Evolutionary conservation across 2,113 vertebrate species (phyloP), one percentile per base, ranked within the genome.

Genomic region (Leucopsar rothschildi): DNA sequence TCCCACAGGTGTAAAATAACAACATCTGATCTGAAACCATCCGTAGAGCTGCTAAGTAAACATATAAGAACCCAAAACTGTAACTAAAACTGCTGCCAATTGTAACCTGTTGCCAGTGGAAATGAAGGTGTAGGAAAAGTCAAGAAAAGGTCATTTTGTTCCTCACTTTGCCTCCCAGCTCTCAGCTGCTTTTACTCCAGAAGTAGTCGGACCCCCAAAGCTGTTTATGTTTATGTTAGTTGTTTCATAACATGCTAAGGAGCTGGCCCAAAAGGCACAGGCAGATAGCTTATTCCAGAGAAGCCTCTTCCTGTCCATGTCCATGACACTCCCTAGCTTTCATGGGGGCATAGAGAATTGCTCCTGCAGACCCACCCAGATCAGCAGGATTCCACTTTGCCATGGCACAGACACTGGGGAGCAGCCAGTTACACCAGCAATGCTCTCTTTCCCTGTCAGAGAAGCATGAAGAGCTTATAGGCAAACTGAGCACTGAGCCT

Each of bases 321-420:
- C 44, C 64, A 10, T 80, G 28, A 47, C 14, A 40, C 15, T 61
- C 31, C 11, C n/a, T 63, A 59, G 21, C 55, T 77, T 78, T 75
- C n/a, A 12, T 15, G 14, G 11, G 8, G 10, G 4, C 28, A 64
- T 17, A 50, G 78, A 44, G 50, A 65, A 45, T 23, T 65, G n/a
- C 6, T 69, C 35, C 29, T 55, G 33, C 19, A 35, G 50, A 59
- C 29, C 31, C 27, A 11, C 0, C 23, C 55, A 24, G 0, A 1
- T 16, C 22, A 66, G 20, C 65, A 86, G 68, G 50, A 81, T 73
- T 80, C 19, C 50, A 44, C 33, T 79, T 64, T 55, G 11, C 82
- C 17, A 8, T 18, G 37, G 39, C 7, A 2, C 55, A 90, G 40
- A 77, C 77, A n/a, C 68, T 63, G 29, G 37, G 35, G 68, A 22